Percentiles rank a stretch among this genome's conserved stretches.
These are phyloP conservation scores for Carcinoscorpius rotundicauda DNA, from an alignment of 1,140 invertebrate genomes.

Conservation along the genomic window DNA sequence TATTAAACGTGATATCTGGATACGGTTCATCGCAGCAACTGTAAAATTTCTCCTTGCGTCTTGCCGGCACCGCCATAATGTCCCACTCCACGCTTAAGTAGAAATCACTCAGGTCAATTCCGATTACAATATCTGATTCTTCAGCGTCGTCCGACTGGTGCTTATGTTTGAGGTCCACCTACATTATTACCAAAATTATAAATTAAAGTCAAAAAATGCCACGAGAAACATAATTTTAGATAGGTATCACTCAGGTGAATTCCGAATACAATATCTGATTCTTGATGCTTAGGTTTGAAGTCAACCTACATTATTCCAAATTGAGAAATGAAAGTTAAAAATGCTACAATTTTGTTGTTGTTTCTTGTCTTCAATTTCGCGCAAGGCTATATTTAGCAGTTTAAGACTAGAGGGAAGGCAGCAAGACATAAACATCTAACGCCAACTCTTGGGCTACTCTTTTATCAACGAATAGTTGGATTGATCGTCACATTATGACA, in stretches of 20 bases:
- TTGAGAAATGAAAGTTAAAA: too few relatives aligned
- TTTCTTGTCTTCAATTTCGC: too few relatives aligned
- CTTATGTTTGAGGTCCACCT: slow-evolving; percentile 78
- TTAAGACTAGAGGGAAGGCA: too few relatives aligned
- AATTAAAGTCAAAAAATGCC: too few relatives aligned
- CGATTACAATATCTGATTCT: slow-evolving; percentile 46
- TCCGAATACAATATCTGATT: slow-evolving; percentile 26
- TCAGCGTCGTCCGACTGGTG: slow-evolving; percentile 50
- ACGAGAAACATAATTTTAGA: slow-evolving; percentile 41
- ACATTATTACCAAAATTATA: slow-evolving; percentile 15
- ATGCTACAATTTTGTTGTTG: too few relatives aligned
- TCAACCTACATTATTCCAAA: slow-evolving; percentile 52
- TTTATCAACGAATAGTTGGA: too few relatives aligned
- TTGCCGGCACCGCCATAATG: slow-evolving; percentile 72
- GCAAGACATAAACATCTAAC: too few relatives aligned
- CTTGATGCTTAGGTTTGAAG: slow-evolving; percentile 59
- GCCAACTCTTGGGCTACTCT: too few relatives aligned
- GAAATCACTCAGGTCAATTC: slow-evolving; percentile 83
- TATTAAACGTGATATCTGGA: slow-evolving; percentile 91
- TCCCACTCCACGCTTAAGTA: slow-evolving; percentile 96
- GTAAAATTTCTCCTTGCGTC: slow-evolving; percentile 76
- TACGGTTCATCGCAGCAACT: slow-evolving; percentile 69
- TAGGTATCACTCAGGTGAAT: slow-evolving; percentile 88
- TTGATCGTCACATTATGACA: too few relatives aligned
- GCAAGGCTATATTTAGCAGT: too few relatives aligned